These are phyloP conservation scores for Cerceris ruficornis DNA, from an alignment of 2,888 invertebrate species.

Conservation along the genomic window DNA sequence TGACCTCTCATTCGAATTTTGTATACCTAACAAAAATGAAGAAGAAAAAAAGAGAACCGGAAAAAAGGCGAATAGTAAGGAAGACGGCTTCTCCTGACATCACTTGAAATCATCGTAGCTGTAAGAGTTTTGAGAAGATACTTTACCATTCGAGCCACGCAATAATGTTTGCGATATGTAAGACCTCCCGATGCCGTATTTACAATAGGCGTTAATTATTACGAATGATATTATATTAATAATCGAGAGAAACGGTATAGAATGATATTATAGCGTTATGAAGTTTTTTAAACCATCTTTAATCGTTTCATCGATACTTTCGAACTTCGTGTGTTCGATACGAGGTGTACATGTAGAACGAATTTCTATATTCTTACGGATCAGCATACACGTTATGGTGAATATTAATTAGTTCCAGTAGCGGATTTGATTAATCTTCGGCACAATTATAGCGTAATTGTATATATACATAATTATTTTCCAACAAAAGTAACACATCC, in stretches of 20 bases:
- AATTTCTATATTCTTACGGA: slow-evolving; percentile 53
- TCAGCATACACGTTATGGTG: slow-evolving; percentile 33
- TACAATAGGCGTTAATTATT: slow-evolving; percentile 40
- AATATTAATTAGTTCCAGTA: slow-evolving; percentile 48
- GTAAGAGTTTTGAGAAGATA: slow-evolving; percentile 45
- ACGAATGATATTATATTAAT: slow-evolving; percentile 35
- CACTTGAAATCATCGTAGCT: slow-evolving; percentile 46
- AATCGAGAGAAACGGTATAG: slow-evolving; percentile 26
- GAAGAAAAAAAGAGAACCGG: not conserved
- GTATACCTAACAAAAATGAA: slow-evolving; percentile 45
- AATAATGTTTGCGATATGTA: slow-evolving; percentile 37
- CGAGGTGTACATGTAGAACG: slow-evolving; percentile 51
- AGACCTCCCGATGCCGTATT: slow-evolving; percentile 41
- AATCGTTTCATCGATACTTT: slow-evolving; percentile 37
- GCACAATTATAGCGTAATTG: slow-evolving; percentile 61
- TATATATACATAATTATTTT: slow-evolving; percentile 64
- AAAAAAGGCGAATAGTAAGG: slow-evolving; percentile 10
- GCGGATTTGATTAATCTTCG: slow-evolving; percentile 50
- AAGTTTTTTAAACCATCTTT: slow-evolving; percentile 43
- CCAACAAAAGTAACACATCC: slow-evolving; percentile 44
- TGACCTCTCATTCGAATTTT: slow-evolving; percentile 65
- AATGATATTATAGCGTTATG: slow-evolving; percentile 34
- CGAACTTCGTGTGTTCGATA: slow-evolving; percentile 40
- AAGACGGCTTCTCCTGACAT: slow-evolving; percentile 23
- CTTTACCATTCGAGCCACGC: slow-evolving; percentile 29